These are phyloP conservation scores for Simalia tracyae DNA, from an alignment of 2,797 vertebrate genomes.

Conservation along the genomic window DNA sequence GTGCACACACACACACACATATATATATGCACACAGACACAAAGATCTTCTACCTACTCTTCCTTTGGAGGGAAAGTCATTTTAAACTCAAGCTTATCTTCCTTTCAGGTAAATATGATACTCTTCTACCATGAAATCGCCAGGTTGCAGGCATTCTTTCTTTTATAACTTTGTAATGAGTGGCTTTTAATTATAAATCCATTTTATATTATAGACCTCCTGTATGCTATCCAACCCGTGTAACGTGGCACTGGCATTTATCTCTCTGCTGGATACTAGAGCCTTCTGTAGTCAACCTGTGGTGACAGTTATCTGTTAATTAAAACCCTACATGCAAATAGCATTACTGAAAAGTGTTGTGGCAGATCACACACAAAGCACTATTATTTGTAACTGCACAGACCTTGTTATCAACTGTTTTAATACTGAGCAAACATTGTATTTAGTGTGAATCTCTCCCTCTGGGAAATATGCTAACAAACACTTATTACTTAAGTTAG, in stretches of 20 bases:
- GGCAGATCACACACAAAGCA: slow-evolving; percentile 58
- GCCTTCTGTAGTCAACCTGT: slow-evolving; percentile 76
- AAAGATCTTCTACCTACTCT: not conserved
- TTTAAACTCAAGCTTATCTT: not conserved
- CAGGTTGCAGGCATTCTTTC: not conserved
- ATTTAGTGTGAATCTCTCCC: slow-evolving; percentile 51
- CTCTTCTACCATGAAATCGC: not conserved
- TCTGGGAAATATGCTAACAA: slow-evolving; percentile 49
- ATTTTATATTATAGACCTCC: slow-evolving; percentile 68
- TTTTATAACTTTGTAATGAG: slow-evolving; percentile 50
- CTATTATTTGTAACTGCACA: slow-evolving; percentile 60
- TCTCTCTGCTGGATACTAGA: slow-evolving; percentile 75
- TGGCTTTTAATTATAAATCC: slow-evolving; percentile 68
- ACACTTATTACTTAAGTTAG: slow-evolving; percentile 49
- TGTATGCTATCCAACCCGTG: slow-evolving; percentile 70
- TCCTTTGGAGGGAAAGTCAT: not conserved
- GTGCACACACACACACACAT: not conserved
- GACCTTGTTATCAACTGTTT: slow-evolving; percentile 62
- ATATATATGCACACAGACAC: not conserved
- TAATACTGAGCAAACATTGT: slow-evolving; percentile 44
- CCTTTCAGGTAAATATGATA: not conserved
- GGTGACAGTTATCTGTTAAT: slow-evolving; percentile 82
- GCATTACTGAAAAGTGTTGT: slow-evolving; percentile 58
- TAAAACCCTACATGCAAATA: slow-evolving; percentile 77
- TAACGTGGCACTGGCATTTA: slow-evolving; percentile 71